Percentiles rank a stretch among this genome's conserved stretches.
Conservation (phyloP, 1,140 invertebrate species). For the Cherax destructor region DNA sequence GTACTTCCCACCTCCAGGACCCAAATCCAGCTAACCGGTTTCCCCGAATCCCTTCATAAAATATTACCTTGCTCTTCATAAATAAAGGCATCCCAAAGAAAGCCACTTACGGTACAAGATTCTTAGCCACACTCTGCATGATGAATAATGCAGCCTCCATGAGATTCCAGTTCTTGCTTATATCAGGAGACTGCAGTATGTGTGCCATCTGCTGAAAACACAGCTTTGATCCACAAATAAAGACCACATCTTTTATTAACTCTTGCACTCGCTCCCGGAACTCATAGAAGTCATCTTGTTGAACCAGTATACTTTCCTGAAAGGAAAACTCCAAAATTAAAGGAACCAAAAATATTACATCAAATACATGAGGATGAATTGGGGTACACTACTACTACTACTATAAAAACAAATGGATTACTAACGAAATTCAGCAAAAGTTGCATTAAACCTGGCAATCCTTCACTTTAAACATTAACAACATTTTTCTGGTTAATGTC, state of each 20-base stretch:
- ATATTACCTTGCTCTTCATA: too few relatives aligned
- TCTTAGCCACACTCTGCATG: slow-evolving; percentile 96
- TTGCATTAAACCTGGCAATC: too few relatives aligned
- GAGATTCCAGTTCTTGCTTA: slow-evolving; percentile 87
- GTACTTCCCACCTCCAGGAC: too few relatives aligned
- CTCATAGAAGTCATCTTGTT: slow-evolving; percentile 90
- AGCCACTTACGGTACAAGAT: slow-evolving; percentile 92
- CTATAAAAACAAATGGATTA: too few relatives aligned
- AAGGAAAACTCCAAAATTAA: slow-evolving; percentile 44
- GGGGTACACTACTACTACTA: too few relatives aligned
- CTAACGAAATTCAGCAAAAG: too few relatives aligned
- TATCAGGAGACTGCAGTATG: slow-evolving; percentile 80
- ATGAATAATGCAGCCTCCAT: slow-evolving; percentile 96
- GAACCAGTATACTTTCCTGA: slow-evolving; percentile 90
- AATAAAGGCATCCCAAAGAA: not conserved
- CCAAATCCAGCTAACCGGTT: too few relatives aligned
- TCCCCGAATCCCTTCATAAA: too few relatives aligned
- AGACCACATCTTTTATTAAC: slow-evolving; percentile 97
- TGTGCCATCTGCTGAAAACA: slow-evolving; percentile 95
- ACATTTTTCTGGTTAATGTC: too few relatives aligned
- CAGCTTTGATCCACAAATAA: slow-evolving; percentile 93
- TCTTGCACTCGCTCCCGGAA: slow-evolving; percentile 94
- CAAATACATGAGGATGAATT: too few relatives aligned
- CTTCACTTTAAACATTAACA: too few relatives aligned
- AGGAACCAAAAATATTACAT: slow-evolving; percentile 31